These are phyloP conservation scores for Etia nguti DNA, from an alignment of 2,113 vertebrate genomes.

Conservation along the genomic window DNA sequence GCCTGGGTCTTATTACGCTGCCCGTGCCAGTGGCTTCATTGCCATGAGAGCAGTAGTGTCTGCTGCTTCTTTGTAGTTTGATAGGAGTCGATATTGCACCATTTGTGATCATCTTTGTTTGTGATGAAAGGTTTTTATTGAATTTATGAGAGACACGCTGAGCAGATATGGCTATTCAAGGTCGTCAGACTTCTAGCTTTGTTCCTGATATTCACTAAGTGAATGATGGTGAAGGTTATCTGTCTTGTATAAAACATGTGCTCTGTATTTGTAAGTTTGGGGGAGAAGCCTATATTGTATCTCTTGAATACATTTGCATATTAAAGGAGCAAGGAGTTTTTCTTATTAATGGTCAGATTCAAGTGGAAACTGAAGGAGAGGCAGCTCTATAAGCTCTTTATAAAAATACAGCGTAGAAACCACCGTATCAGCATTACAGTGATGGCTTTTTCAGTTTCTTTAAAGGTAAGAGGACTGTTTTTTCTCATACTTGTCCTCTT, in stretches of 20 bases:
- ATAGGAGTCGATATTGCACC: background rate
- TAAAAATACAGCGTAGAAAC: background rate
- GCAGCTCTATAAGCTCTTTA: background rate
- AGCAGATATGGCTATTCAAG: background rate
- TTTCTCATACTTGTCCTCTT: background rate
- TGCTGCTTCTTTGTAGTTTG: background rate
- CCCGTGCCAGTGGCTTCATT: background rate
- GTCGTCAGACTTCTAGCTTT: rapidly evolving
- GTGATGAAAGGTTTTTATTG: background rate
- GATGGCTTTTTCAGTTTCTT: background rate
- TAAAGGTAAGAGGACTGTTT: background rate
- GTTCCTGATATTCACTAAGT: background rate
- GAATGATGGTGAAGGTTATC: background rate
- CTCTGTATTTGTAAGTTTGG: background rate
- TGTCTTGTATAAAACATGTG: background rate
- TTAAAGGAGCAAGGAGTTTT: background rate
- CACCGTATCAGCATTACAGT: background rate
- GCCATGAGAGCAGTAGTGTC: background rate
- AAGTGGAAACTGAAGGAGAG: background rate
- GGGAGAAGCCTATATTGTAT: background rate
- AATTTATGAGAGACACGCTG: background rate
- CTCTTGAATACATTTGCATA: background rate
- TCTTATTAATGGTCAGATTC: background rate
- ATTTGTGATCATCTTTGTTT: background rate
- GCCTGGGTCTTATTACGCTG: background rate